phyloP scores from a whole-genome alignment of 2,888 invertebrate species.

The Nymphalis urticae region DNA sequence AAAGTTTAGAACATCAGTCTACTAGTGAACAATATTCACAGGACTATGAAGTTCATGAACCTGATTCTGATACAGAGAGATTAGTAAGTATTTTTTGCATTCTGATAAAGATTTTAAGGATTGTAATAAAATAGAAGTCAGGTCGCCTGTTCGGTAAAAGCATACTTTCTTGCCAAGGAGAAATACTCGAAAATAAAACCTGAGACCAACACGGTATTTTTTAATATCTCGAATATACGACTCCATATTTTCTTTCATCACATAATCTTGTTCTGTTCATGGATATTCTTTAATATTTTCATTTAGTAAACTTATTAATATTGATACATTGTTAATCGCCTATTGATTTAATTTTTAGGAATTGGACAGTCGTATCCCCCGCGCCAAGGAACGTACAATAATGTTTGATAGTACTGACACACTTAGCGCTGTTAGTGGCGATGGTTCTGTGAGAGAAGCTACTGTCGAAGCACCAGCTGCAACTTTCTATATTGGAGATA shows the following conservation, averaged over 20 bases:
- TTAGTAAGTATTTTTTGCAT: conserved; percentile 55
- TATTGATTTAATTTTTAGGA: conserved; percentile 52
- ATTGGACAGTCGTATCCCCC: conserved; percentile 65
- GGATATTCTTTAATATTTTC: not conserved
- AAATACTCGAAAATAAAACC: no score
- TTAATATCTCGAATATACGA: no score
- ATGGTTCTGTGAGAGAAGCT: conserved; percentile 69
- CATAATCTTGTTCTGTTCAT: no score
- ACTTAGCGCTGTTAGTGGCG: conserved; percentile 72
- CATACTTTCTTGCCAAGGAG: no score
- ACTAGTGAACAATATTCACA: conserved; percentile 73
- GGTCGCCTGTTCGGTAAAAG: no score
- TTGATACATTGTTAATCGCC: not conserved
- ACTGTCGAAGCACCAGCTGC: conserved; percentile 69
- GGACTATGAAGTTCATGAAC: conserved; percentile 76
- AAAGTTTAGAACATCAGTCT: conserved; percentile 74
- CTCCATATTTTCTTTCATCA: no score
- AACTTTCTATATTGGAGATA: conserved; percentile 78
- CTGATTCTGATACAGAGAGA: conserved; percentile 75
- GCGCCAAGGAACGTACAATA: conserved; percentile 74
- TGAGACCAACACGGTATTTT: no score
- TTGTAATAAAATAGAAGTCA: no score
- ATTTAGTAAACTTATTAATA: not conserved
- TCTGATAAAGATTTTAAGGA: not conserved
- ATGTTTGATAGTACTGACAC: conserved; percentile 80